Evolutionary conservation across 2,888 invertebrate genomes (phyloP), one percentile per base, ranked within the genome.

Genomic region (Cephus runcator): DNA sequence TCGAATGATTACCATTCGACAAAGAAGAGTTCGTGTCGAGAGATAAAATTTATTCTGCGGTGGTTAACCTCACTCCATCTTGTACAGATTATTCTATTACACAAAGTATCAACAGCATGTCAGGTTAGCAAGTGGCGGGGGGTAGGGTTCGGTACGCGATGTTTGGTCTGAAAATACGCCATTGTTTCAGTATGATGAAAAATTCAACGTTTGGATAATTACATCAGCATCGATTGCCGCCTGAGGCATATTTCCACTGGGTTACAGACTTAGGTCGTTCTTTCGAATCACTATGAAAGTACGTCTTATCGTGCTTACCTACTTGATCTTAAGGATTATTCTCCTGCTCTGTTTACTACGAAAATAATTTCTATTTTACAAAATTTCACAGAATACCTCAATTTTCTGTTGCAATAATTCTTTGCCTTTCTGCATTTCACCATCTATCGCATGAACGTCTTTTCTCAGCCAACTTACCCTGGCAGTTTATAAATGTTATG

Each of bases 91-190:
- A 90, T 90, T 90, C 88, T 89, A 89, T 90, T 89, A 90, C 88
- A 88, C 83, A 84, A 81, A 88, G 83, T 84, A 88, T 86, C 85
- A 89, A 89, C 87, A 90, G 81, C 81, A 79, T 78, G 81, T 73
- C 79, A 80, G 73, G 69, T 71, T 15, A 56, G 68, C 31, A 79
- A 79, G 77, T 75, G 77, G 75, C 34, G 77, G 75, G 73, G 78
- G 31, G 76, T 75, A 73, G 92, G 93, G 93, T 91, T 92, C 90
- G 89, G 79, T 81, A 81, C 83, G 81, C 82, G 87, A 85, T 86
- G 85, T 94, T 94, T 94, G 93, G 93, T 94, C 93, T 93, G 93
- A 94, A 94, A 94, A 94, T 94, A 94, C 93, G 92, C 92, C 93
- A 93, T 93, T 93, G 93, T 93, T 93, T 93, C 93, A 92, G 92